Conservation (phyloP, 2,113 vertebrate species). For the Poecilia latipinna region DNA sequence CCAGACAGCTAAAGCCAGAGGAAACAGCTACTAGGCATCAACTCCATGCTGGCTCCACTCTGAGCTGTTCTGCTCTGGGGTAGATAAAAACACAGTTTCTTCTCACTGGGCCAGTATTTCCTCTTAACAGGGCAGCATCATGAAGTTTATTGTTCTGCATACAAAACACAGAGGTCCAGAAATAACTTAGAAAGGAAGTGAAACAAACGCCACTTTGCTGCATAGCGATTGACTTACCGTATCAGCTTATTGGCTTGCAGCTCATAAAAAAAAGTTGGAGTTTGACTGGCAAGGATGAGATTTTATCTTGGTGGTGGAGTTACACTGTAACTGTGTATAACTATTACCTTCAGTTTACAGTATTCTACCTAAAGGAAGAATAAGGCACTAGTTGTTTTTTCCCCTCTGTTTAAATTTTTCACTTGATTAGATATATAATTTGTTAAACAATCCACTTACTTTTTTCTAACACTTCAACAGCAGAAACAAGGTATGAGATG, state of each 20-base stretch:
- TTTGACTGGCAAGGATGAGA: background rate
- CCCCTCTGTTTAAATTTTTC: background rate
- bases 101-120: slow-evolving; percentile 52
- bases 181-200: slow-evolving; percentile 77
- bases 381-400: background rate
- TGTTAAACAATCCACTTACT: background rate
- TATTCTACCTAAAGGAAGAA: background rate
- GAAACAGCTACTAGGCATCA: slow-evolving; percentile 17
- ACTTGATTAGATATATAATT: background rate
- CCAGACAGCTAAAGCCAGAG: slow-evolving; percentile 23
- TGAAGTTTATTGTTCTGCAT: slow-evolving; percentile 71
- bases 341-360: background rate
- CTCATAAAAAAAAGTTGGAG: background rate
- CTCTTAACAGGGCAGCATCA: slow-evolving; percentile 61
- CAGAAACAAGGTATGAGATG: background rate
- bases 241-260: background rate
- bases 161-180: slow-evolving; percentile 58
- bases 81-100: slow-evolving; percentile 32
- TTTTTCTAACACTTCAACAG: background rate
- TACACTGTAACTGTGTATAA: background rate
- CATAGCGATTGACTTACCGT: slow-evolving; percentile 8
- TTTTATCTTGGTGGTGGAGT: background rate
- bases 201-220: slow-evolving; percentile 38
- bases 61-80: slow-evolving; percentile 20
- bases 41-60: slow-evolving; percentile 41